Evolutionary conservation across 2,113 vertebrate species (phyloP).

Genomic region (Anser cygnoides): DNA sequence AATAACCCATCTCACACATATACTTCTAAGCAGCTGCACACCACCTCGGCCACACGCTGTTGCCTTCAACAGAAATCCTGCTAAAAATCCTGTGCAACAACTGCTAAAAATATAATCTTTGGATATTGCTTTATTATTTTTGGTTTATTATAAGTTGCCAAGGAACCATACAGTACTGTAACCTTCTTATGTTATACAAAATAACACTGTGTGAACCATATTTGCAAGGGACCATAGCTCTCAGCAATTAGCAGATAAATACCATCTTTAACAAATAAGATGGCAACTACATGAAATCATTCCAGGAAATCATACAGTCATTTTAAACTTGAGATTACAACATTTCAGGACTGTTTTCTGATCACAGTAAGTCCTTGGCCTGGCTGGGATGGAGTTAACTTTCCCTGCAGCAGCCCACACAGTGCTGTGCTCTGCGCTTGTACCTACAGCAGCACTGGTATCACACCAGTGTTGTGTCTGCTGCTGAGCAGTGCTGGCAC

Average conservation of each 20-base stretch:
- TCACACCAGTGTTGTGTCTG: too few species aligned
- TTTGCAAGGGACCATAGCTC: neutral
- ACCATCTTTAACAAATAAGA: neutral
- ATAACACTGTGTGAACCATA: neutral
- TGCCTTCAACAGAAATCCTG: neutral
- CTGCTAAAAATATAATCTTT: neutral
- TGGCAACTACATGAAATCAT: neutral
- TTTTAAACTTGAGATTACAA: neutral
- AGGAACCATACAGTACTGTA: neutral
- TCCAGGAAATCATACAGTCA: neutral
- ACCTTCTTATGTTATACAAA: neutral
- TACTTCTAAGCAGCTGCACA: neutral
- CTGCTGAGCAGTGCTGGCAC: too few species aligned
- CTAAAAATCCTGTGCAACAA: neutral
- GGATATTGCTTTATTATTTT: neutral
- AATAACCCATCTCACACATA: neutral
- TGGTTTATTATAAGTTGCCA: neutral
- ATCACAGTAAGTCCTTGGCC: neutral
- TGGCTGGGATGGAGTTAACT: too few species aligned
- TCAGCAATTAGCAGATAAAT: neutral
- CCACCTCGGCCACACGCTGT: neutral
- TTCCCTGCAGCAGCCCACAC: too few species aligned
- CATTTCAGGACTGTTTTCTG: neutral
- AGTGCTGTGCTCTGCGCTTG: too few species aligned
- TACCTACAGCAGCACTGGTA: too few species aligned